Evolutionary conservation across 2,888 invertebrate species (phyloP), one percentile per base, ranked within the genome.

Genomic region (Ecdyonurus torrentis): DNA sequence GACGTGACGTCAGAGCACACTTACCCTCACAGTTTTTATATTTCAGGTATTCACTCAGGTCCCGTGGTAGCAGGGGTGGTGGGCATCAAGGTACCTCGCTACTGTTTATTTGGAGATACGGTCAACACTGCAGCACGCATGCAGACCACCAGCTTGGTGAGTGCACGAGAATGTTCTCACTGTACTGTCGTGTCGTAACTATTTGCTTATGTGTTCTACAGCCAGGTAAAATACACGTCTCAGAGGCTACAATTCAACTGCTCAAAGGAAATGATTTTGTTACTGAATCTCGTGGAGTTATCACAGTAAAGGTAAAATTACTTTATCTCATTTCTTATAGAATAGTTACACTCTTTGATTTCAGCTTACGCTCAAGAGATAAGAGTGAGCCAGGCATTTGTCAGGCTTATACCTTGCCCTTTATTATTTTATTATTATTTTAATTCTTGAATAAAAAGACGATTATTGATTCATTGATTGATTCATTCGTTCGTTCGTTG

Each of bases 91-190:
- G 84, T 90, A 61, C 91, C 91, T 0, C 81, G 91, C 68, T 92
- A 91, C 73, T 93, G 92, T 69, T 83, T 94, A 60, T 93, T 93
- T 66, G 93, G 93, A 0, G 92, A 92, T 73, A 89, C 92, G 0
- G 90, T 94, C 20, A 94, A 94, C 72, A 92, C 91, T 0, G 93
- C 93, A 1, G 90, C 92, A 1, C 81, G 93, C 64, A 92, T 93
- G 91, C 92, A 93, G 72, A 81, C 84, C 1, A 80, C 81, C 23
- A 80, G 83, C 68, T 70, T 77, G 74, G 84, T 83, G 72, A 72
- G 71, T 68, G 50, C 19, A 62, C 1, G 23, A 20, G 22, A 37
- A 25, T 59, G 58, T 2, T 2, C 15, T 62, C 2, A 58, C 25
- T 61, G 15, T 58, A 59, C 50, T 15, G 52, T 64, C 25, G 62